Conservation (phyloP, 1,140 invertebrate genomes). For the Cherax destructor region DNA sequence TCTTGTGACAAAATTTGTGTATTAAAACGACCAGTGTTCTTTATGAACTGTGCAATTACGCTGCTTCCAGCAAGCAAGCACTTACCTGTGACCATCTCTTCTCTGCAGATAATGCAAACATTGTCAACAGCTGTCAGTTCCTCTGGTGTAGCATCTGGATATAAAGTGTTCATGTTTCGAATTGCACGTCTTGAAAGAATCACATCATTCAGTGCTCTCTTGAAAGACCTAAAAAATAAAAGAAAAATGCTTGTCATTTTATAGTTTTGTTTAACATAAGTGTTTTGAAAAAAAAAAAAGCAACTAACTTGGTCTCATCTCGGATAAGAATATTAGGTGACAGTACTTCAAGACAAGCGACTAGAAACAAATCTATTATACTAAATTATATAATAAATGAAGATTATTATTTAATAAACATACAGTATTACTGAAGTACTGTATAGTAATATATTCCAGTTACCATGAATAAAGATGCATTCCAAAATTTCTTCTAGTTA, state of each 20-base stretch:
- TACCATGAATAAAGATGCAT: too few relatives aligned
- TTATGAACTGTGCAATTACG: too few relatives aligned
- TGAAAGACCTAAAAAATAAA: constrained; percentile 87
- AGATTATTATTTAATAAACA: too few relatives aligned
- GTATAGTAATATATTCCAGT: too few relatives aligned
- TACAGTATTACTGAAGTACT: too few relatives aligned
- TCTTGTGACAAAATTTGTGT: too few relatives aligned
- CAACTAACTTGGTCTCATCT: not conserved
- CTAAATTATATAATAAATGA: too few relatives aligned
- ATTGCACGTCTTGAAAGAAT: constrained; percentile 97
- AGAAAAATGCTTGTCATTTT: constrained; percentile 4
- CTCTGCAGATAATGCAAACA: constrained; percentile 99
- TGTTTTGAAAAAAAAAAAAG: not conserved
- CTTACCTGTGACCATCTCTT: constrained; percentile 87
- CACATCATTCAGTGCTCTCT: constrained; percentile 98
- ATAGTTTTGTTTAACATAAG: not conserved
- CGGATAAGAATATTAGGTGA: not conserved
- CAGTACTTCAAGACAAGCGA: too few relatives aligned
- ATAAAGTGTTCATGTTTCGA: constrained; percentile 98
- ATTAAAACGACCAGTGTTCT: too few relatives aligned
- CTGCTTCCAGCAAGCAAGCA: too few relatives aligned
- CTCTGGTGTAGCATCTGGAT: constrained; percentile 96
- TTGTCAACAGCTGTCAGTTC: constrained; percentile 96
- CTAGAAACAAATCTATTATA: too few relatives aligned
- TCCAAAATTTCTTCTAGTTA: too few relatives aligned